phyloP scores from a whole-genome alignment of 2,888 invertebrate genomes.

The Polyommatus icarus region DNA sequence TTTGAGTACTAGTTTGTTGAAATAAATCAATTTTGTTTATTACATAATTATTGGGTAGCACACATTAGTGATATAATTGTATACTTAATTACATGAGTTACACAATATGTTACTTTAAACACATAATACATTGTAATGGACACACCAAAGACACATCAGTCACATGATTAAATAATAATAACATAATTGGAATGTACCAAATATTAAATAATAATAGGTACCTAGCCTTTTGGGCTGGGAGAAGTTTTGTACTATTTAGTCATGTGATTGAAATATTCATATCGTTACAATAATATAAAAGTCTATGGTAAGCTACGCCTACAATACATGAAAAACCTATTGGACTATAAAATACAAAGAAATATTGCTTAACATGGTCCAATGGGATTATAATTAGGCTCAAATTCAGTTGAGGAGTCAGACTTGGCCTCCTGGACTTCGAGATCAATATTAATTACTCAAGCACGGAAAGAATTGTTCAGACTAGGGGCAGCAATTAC shows the following conservation, averaged over 20 bases:
- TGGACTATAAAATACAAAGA: conserved; percentile 68
- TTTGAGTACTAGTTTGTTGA: background rate
- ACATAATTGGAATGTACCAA: background rate
- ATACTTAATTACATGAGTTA: conserved; percentile 21
- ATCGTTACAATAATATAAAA: conserved; percentile 62
- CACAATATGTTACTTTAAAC: conserved; percentile 29
- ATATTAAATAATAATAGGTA: background rate
- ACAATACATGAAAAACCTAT: conserved; percentile 64
- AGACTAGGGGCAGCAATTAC: too few species aligned
- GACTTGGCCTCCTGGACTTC: conserved; percentile 43
- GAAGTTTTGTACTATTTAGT: background rate
- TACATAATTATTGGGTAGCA: background rate
- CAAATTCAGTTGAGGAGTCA: conserved; percentile 54
- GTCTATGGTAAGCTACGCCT: conserved; percentile 71
- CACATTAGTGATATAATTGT: background rate
- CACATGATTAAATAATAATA: conserved; percentile 21
- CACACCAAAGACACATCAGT: conserved; percentile 45
- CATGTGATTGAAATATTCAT: conserved; percentile 26
- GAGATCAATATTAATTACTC: background rate
- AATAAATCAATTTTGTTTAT: background rate
- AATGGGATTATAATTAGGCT: conserved; percentile 67
- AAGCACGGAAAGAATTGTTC: background rate
- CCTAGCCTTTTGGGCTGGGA: background rate
- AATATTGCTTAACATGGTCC: conserved; percentile 79
- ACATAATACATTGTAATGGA: conserved; percentile 47